Evolutionary conservation across 2,113 vertebrate species (phyloP), one percentile per base, ranked within the genome.

Genomic region (Menura novaehollandiae): DNA sequence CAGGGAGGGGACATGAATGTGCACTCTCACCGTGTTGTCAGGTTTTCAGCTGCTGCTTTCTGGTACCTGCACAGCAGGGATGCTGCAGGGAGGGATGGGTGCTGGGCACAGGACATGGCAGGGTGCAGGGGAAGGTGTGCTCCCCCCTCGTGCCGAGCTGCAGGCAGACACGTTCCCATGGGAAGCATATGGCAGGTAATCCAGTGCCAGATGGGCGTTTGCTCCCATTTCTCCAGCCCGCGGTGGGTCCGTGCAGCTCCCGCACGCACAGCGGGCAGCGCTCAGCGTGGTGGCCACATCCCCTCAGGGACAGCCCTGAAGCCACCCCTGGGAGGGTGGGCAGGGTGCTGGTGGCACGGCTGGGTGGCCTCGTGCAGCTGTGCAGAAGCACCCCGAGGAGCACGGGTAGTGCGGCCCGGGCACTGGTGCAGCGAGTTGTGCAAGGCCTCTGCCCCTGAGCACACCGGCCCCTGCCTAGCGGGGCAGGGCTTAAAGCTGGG

Each of bases 241-340:
- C 1, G 2, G 71, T 51, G 87, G 17, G 58, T 23, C 30, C 0
- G 9, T 1, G 41, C 41, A 10, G 82, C 67, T 73, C 80, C 85
- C 0, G 6, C 55, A 30, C 10, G 1, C 10, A 5, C n/a, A 4
- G n/a, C 16, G 0, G 75, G 49, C 69, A 7, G 63, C 0, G 3
- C 78, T 43, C 23, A 0, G 55, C 1, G 2, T 3, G 3, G 35
- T 27, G 79, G 22, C 56, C 0, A 0, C 8, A 7, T 33, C 56
- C 75, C 35, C 3, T 0, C 0, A 2, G 81, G 43, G 46, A 26
- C 23, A 37, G 30, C 32, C 83, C 60, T 7, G 4, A 2, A 62
- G 23, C 9, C 56, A 43, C 15, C 75, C 44, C 37, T 3, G 56
- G 75, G 10, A 41, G 24, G 22, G 39, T 2, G 18, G 6, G 59